phyloP scores from a whole-genome alignment of 1,140 invertebrate genomes.

The Bombus breviceps region DNA sequence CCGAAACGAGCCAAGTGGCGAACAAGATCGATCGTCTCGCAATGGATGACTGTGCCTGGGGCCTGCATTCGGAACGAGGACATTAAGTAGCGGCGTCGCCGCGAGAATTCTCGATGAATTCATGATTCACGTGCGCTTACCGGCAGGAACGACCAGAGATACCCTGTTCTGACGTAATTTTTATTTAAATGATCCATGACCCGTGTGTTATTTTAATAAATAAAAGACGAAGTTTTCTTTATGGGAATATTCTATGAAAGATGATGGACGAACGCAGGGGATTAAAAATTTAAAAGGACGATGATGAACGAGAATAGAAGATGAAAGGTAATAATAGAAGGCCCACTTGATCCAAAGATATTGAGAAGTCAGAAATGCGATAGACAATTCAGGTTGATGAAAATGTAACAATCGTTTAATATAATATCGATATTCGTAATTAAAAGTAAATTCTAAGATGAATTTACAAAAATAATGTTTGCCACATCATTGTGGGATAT shows the following conservation, averaged over 20 bases:
- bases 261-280: no score
- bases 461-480: no score
- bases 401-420: neutral
- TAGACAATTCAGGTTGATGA: conserved; percentile 17
- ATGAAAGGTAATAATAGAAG: neutral
- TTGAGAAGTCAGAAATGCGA: conserved; percentile 6
- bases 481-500: no score
- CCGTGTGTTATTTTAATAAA: neutral
- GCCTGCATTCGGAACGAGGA: conserved; percentile 54
- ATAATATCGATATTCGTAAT: neutral
- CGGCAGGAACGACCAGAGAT: neutral
- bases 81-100: conserved; percentile 46
- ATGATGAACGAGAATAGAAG: neutral
- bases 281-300: neutral
- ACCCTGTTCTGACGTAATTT: neutral
- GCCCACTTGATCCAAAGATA: neutral
- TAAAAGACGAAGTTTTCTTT: neutral
- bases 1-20: conserved; percentile 35
- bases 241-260: neutral
- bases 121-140: conserved; percentile 39
- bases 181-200: neutral
- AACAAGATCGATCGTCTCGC: conserved; percentile 57
- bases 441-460: no score
- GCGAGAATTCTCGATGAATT: conserved; percentile 54
- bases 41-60: conserved; percentile 48